Conservation (phyloP, 1,140 invertebrate genomes). For the Heterodera schachtii region DNA sequence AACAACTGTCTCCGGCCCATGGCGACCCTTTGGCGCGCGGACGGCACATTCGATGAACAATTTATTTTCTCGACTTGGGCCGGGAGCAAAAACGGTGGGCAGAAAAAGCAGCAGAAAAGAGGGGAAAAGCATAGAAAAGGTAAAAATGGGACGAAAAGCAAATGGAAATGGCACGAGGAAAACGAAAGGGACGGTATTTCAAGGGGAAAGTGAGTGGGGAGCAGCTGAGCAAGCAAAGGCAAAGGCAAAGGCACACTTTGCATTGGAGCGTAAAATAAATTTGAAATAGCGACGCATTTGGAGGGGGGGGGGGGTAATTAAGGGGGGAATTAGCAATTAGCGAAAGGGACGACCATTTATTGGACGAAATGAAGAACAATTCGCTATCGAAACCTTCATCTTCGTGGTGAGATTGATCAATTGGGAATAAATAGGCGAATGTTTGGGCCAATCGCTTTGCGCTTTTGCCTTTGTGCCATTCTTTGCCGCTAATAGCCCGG, state of each 20-base stretch:
- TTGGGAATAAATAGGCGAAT: conserved; percentile 1
- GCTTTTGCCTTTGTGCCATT: neutral
- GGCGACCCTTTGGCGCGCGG: neutral
- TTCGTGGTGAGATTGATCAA: neutral
- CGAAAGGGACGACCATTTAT: no score
- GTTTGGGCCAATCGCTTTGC: neutral
- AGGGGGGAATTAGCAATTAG: no score
- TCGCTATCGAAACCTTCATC: neutral
- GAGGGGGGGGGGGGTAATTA: no score
- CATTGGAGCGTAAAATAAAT: neutral
- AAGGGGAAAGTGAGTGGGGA: no score
- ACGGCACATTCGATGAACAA: conserved; percentile 9
- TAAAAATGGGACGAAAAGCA: no score
- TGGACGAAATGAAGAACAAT: no score
- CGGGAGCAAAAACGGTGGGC: neutral
- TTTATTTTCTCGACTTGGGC: conserved; percentile 4
- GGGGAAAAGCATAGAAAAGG: neutral
- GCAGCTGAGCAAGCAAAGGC: no score
- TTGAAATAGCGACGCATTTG: neutral
- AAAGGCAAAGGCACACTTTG: no score
- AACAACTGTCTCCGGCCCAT: neutral
- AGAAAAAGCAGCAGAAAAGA: neutral
- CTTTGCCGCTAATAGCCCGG: conserved; percentile 24
- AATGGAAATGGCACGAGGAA: no score
- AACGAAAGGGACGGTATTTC: no score